Base-by-base conservation (phyloP, 2,888 invertebrate species). In the Apotomis capreana region DNA sequence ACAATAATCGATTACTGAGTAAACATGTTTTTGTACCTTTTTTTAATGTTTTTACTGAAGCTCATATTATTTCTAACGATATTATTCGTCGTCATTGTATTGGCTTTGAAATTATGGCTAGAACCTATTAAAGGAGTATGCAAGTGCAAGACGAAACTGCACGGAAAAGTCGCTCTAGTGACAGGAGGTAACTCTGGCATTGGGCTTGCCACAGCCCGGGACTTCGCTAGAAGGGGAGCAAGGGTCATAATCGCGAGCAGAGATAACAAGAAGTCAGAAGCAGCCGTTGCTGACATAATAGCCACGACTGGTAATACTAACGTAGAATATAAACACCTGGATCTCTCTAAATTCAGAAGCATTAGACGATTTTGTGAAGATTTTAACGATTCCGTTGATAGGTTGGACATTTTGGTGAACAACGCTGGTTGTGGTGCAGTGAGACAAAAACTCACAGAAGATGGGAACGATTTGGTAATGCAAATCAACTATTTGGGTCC, bases 121-220 rank as follows among this genome's bases (percentile, higher is more conserved):
- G 81, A 82, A 69, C 80, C 82, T 0, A 67, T 80, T 12, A 82
- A 84, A 73, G 82, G 84, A 36, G 81, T 81, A 13, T 91, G 91
- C 75, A 85, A 76, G 65, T 89, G 89, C 58, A 82, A 82, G 51
- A 82, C 77, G 0, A 81, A 83, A 46, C 74, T 92, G 3, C 74
- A 86, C 3, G 95, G 94, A 55, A 96, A 96, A 93, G 90, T 95
- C 58, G 94, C 94, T 0, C 93, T 98, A 54, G 91, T 98, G 6
- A 97, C 97, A 0, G 98, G 97, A 6, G 95, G 96, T 0, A 97
- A 97, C 85, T 95, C 96, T 1, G 97, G 98, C 3, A 96, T 98
- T 72, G 97, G 98, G 1, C 95, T 95, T 82, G 96, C 96, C 88
- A 96, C 96, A 0, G 96, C 95, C 0, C 89, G 90, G 72, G 96